Base-by-base conservation (phyloP, 2,113 vertebrate species). In the Bufo gargarizans region DNA sequence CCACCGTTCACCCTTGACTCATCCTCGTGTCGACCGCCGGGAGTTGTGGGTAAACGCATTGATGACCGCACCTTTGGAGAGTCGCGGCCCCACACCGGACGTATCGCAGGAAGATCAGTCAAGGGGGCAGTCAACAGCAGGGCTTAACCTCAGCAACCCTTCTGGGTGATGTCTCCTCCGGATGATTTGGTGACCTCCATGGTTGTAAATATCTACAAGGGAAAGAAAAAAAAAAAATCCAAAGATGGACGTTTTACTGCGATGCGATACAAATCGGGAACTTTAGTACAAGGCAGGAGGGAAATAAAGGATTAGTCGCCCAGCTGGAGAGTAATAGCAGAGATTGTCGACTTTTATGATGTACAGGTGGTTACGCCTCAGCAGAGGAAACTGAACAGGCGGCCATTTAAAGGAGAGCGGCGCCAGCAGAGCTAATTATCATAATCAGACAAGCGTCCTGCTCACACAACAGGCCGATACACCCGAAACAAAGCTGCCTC, bases 121-220 rank as follows among this genome's bases (percentile, higher is more conserved):
- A 86, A 89, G 91, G 94, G 94, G 91, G 90, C 86, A 93, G 22
- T 89, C 93, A 95, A 94, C 16, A 96, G 98, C 97, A 96, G 96
- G 95, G 94, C 90, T 96, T 99, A 99, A 96, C 97, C 97, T 99
- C 98, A 99, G 97, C 98, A 99, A 83, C 97, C 98, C 0, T 94
- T 84, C 90, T 96, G 94, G 2, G 89, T 89, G 95, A 98, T 94
- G 93, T 96, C 95, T 69, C 94, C 95, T 22, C 98, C 97, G 0
- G 97, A 99, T 0, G 96, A 90, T 92, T 98, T 99, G 6, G 96
- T 97, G 87, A 97, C 94, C 1, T 96, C 94, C 97, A 99, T 71
- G 0, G 96, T 97, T 69, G 97, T 99, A 91, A 99, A 98, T 53
- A 97, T 90, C 98, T 99, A 91, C 33, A 33, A 33, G 33, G 33